These are phyloP conservation scores for Bucco capensis DNA, from an alignment of 2,113 vertebrate species.

Conservation along the genomic window DNA sequence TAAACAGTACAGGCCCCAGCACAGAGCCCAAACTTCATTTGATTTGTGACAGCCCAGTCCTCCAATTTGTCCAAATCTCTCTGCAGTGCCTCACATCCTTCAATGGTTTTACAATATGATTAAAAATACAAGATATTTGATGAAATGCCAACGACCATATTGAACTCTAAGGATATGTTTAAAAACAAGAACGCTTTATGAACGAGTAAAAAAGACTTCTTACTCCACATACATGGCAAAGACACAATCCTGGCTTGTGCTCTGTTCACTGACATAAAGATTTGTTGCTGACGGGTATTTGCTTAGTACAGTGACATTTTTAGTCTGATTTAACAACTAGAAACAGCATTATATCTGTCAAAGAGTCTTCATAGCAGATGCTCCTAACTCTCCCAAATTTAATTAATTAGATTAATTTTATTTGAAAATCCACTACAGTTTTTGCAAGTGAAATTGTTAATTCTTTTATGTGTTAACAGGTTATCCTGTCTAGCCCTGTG, in stretches of 20 bases:
- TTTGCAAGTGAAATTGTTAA: neutral
- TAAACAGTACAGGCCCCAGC: too few relatives aligned
- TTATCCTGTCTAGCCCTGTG: slow-evolving; percentile 80
- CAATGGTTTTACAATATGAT: too few relatives aligned
- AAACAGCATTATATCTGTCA: neutral
- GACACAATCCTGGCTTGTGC: neutral
- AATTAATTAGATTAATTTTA: neutral
- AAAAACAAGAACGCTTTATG: neutral
- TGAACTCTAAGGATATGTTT: neutral
- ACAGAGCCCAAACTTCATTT: too few relatives aligned
- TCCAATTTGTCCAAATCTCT: too few relatives aligned
- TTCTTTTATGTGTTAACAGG: slow-evolving; percentile 61
- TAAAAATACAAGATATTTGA: neutral
- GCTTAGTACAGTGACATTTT: neutral
- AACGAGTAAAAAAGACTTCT: neutral
- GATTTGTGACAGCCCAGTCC: too few relatives aligned
- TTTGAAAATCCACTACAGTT: neutral
- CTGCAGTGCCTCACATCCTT: neutral
- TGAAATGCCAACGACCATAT: neutral
- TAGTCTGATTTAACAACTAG: neutral
- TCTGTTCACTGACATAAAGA: neutral
- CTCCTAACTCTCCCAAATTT: neutral
- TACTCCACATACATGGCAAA: neutral
- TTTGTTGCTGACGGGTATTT: neutral
- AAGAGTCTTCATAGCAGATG: neutral